phyloP scores from a whole-genome alignment of 2,113 vertebrate species.

The Myanophis thanlyinensis region DNA sequence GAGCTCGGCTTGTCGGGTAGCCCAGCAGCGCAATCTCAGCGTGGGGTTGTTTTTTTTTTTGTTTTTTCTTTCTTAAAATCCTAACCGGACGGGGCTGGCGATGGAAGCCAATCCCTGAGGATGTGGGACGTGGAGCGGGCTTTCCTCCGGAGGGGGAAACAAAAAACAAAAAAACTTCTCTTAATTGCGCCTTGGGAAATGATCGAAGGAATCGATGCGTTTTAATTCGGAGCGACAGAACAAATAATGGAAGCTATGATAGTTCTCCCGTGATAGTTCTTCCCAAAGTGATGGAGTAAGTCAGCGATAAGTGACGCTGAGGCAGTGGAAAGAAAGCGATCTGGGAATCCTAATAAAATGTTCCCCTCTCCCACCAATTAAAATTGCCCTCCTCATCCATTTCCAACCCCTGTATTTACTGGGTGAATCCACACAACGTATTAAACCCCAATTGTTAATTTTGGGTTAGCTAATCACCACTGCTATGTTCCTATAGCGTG shows the following conservation, averaged over 20 bases:
- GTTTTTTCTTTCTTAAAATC: background rate
- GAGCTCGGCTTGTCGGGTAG: background rate
- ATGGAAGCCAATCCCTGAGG: background rate
- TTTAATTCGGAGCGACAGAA: background rate
- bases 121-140: background rate
- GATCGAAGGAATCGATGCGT: background rate
- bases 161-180: background rate
- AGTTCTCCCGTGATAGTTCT: background rate
- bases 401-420: background rate
- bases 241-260: background rate
- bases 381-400: background rate
- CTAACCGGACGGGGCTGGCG: background rate
- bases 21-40: background rate
- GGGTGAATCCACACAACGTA: background rate
- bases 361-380: background rate
- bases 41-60: background rate
- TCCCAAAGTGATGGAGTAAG: background rate
- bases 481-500: background rate
- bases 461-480: background rate
- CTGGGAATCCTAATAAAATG: background rate
- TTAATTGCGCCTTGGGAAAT: background rate
- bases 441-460: background rate
- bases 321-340: background rate
- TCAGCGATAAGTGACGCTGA: background rate
- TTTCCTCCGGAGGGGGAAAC: background rate